Evolutionary conservation across 2,113 vertebrate species (phyloP).

Genomic region (Periophthalmus modestus): DNA sequence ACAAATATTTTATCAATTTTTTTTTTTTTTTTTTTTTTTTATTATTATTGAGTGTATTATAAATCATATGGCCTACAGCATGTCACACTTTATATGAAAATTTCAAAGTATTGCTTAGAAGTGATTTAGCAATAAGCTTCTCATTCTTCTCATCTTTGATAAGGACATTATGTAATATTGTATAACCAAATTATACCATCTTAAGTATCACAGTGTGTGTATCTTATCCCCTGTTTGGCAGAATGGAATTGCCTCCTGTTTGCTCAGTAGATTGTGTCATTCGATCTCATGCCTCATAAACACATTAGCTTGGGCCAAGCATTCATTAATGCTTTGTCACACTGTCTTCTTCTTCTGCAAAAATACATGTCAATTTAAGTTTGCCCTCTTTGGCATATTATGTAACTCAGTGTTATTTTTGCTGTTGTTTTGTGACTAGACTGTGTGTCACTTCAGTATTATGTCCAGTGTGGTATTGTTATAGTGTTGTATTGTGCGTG

Average conservation of each 20-base stretch:
- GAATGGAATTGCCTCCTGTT: neutral
- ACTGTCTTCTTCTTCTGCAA: neutral
- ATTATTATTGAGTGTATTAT: no score
- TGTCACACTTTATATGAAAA: no score
- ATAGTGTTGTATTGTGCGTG: neutral
- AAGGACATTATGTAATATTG: neutral
- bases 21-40: no score
- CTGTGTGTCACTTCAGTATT: neutral
- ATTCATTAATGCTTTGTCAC: neutral
- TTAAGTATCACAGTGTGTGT: neutral
- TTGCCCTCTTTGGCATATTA: neutral
- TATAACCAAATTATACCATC: neutral
- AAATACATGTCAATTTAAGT: neutral
- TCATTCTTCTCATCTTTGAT: neutral
- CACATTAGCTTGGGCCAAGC: neutral
- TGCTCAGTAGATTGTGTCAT: conserved; percentile 2
- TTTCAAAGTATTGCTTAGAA: neutral
- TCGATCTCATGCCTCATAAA: conserved; percentile 10
- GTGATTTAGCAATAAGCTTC: neutral
- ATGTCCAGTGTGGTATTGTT: neutral
- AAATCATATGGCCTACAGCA: neutral
- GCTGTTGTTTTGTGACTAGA: neutral
- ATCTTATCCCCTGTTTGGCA: neutral
- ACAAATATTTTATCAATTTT: no score
- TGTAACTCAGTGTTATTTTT: neutral